A percentile compares a stretch with the other conserved stretches of the same genome.
Conservation (phyloP, 2,888 invertebrate genomes). For the Hirudinaria manillensis region DNA sequence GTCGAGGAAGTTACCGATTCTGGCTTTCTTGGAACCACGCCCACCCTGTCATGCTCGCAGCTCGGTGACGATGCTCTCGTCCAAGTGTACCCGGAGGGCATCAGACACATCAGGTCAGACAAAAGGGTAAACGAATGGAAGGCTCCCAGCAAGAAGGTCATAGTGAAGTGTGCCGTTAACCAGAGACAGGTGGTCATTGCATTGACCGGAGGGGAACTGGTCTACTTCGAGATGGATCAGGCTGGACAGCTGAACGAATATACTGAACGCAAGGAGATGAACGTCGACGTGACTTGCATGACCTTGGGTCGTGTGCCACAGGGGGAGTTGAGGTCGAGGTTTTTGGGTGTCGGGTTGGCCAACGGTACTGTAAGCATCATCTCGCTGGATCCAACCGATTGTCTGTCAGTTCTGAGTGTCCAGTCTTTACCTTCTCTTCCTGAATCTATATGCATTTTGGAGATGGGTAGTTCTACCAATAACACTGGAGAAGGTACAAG, state of each 20-base stretch:
- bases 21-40: slow-evolving; percentile 95
- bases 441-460: slow-evolving; percentile 92
- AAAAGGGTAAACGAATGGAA: slow-evolving; percentile 99
- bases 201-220: slow-evolving; percentile 89
- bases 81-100: slow-evolving; percentile 96
- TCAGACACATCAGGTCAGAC: slow-evolving; percentile 93
- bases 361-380: slow-evolving; percentile 96
- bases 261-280: slow-evolving; percentile 91
- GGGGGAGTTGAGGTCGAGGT: slow-evolving; percentile 90
- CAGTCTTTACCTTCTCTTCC: slow-evolving; percentile 91
- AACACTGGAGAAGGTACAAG: slow-evolving; percentile 63
- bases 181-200: slow-evolving; percentile 97
- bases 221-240: slow-evolving; percentile 99
- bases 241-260: slow-evolving; percentile 96
- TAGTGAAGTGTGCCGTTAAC: slow-evolving; percentile 95
- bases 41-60: slow-evolving; percentile 94
- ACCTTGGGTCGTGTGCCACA: slow-evolving; percentile 87
- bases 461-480: slow-evolving; percentile 58
- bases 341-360: slow-evolving; percentile 86
- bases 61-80: slow-evolving; percentile 94
- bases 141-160: slow-evolving; percentile 91
- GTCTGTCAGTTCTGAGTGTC: slow-evolving; percentile 87
- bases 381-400: slow-evolving; percentile 90
- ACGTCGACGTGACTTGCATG: slow-evolving; percentile 96
- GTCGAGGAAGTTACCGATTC: slow-evolving; percentile 99